These are phyloP conservation scores for Sebastes baramenuke DNA, from an alignment of 2,797 vertebrate genomes.

Conservation along the genomic window DNA sequence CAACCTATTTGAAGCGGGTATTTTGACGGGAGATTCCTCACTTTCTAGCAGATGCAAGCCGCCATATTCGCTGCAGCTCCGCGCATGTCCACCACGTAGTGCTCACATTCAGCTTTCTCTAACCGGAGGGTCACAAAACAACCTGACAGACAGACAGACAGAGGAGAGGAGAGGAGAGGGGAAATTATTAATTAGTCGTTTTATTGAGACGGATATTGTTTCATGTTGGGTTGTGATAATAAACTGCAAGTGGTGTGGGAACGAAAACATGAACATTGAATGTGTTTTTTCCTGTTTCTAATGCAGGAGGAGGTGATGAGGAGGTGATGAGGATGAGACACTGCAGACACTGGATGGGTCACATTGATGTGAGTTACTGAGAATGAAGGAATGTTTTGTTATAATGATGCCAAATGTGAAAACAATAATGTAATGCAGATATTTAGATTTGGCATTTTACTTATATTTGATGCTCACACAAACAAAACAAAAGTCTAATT, in stretches of 20 bases:
- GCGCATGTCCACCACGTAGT: constrained; percentile 81
- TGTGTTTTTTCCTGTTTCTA: constrained; percentile 10
- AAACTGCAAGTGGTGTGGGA: constrained; percentile 45
- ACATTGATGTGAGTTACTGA: background rate
- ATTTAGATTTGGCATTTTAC: background rate
- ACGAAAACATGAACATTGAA: constrained; percentile 61
- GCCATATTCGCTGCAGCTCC: constrained; percentile 83
- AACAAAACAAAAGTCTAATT: background rate
- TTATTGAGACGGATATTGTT: constrained; percentile 1
- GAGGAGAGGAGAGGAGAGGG: background rate
- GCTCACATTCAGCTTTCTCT: constrained; percentile 67
- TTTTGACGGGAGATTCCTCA: constrained; percentile 71
- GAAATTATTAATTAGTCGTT: constrained; percentile 28
- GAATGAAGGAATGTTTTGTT: background rate
- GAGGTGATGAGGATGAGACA: background rate
- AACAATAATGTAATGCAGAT: background rate
- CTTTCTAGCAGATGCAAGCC: constrained; percentile 79
- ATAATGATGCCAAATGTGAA: background rate
- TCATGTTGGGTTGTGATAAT: constrained; percentile 36
- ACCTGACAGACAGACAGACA: background rate
- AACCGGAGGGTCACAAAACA: constrained; percentile 28
- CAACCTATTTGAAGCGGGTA: constrained; percentile 61
- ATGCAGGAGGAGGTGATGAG: background rate
- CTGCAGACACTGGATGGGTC: constrained; percentile 1
- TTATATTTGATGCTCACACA: background rate